Conservation (phyloP, 2,888 invertebrate species). For the Drosophila gaucha region DNA sequence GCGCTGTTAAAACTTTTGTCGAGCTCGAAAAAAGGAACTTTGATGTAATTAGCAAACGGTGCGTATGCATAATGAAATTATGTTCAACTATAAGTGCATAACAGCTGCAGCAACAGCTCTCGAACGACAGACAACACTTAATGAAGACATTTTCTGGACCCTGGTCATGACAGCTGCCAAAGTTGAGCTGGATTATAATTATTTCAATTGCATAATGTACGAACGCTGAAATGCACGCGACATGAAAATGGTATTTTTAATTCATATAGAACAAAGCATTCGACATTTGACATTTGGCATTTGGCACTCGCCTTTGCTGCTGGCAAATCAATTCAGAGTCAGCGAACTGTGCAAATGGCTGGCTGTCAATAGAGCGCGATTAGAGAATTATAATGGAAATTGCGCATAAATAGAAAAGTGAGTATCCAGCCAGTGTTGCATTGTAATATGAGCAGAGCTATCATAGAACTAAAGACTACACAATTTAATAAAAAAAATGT, state of each 20-base stretch:
- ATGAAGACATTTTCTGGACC: background rate
- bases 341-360: conserved; percentile 54
- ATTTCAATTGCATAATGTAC: conserved; percentile 2
- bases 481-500: too few species aligned
- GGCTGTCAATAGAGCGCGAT: conserved; percentile 32
- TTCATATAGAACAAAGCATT: background rate
- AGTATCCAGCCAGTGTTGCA: too few species aligned
- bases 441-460: background rate
- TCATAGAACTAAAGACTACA: too few species aligned
- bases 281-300: background rate
- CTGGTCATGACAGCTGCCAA: background rate
- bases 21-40: conserved; percentile 32
- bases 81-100: conserved; percentile 16
- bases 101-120: background rate
- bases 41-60: conserved; percentile 60
- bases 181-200: conserved; percentile 21
- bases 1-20: conserved; percentile 22
- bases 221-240: conserved; percentile 11
- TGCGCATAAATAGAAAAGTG: background rate
- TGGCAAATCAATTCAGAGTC: conserved; percentile 50
- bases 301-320: background rate
- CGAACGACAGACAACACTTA: background rate
- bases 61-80: conserved; percentile 53
- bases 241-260: conserved; percentile 12
- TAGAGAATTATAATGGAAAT: conserved; percentile 37